phyloP scores from a whole-genome alignment of 2,888 invertebrate species.

The Aleiodes alternator region DNA sequence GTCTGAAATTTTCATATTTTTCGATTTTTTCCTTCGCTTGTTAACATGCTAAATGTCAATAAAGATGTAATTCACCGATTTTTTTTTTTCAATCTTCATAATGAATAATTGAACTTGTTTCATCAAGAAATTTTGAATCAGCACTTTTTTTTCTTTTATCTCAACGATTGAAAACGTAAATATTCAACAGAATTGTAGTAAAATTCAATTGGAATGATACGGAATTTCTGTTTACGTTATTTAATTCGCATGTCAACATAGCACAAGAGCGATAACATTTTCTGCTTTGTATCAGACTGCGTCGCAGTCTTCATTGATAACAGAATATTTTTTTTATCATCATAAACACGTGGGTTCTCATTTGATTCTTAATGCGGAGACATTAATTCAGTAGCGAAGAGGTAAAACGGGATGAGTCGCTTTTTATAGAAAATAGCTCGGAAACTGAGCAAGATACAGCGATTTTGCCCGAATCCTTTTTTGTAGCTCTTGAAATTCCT shows the following conservation, averaged over 20 bases:
- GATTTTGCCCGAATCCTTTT: too few species aligned
- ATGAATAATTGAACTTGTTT: neutral
- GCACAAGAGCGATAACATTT: neutral
- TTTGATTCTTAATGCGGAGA: too few species aligned
- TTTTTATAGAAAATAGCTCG: neutral
- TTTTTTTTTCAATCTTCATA: slow-evolving; percentile 4
- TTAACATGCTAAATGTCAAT: neutral
- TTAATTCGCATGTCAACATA: neutral
- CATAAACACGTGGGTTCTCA: slow-evolving; percentile 9
- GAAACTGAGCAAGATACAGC: too few species aligned
- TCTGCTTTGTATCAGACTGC: slow-evolving; percentile 8
- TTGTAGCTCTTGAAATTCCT: too few species aligned
- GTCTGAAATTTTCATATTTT: too few species aligned
- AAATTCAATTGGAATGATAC: neutral
- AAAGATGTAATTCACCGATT: neutral
- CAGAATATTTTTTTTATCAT: neutral
- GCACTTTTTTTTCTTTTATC: neutral
- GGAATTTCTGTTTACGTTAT: neutral
- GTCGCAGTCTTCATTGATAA: slow-evolving; percentile 25
- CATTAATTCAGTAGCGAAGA: too few species aligned
- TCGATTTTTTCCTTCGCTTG: slow-evolving; percentile 5
- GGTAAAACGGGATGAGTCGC: neutral
- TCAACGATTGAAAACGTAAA: neutral
- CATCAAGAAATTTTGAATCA: too few species aligned
- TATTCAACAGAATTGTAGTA: neutral